Percentiles rank a stretch among this genome's conserved stretches.
Evolutionary conservation across 2,888 invertebrate species (phyloP).

Genomic region (Hypselothyrea guttata): DNA sequence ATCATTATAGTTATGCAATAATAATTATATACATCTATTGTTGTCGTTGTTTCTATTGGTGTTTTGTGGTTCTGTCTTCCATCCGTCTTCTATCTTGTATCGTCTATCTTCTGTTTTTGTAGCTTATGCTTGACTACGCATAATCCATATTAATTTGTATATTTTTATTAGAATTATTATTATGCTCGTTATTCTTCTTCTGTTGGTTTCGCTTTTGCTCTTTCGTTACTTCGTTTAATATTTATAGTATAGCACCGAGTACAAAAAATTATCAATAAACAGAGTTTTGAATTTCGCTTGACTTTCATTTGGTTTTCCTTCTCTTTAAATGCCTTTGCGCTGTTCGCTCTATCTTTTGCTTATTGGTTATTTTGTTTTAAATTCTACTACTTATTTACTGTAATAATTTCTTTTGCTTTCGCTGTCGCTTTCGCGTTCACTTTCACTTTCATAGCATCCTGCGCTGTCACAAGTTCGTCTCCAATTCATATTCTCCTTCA

Average conservation of each 20-base stretch:
- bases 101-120: constrained; percentile 18
- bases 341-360: constrained; percentile 30
- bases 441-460: constrained; percentile 15
- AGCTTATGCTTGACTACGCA: constrained; percentile 62
- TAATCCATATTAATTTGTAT: constrained; percentile 60
- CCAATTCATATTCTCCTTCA: constrained; percentile 18
- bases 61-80: constrained; percentile 23
- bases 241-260: constrained; percentile 82
- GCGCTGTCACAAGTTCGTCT: constrained; percentile 12
- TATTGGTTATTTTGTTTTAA: constrained; percentile 42
- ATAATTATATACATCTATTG: constrained; percentile 50
- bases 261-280: constrained; percentile 78
- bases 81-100: neutral
- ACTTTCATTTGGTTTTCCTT: constrained; percentile 10
- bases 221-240: constrained; percentile 71
- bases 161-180: constrained; percentile 36
- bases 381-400: constrained; percentile 73
- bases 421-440: constrained; percentile 32
- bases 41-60: constrained; percentile 25
- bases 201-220: constrained; percentile 27
- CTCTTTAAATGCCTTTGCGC: constrained; percentile 43
- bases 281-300: constrained; percentile 65
- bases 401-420: constrained; percentile 72
- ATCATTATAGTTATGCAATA: constrained; percentile 48
- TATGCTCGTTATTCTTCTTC: constrained; percentile 21